Evolutionary conservation across 2,888 invertebrate species (phyloP), one percentile per base, ranked within the genome.

Genomic region (Ennomos erosarius): DNA sequence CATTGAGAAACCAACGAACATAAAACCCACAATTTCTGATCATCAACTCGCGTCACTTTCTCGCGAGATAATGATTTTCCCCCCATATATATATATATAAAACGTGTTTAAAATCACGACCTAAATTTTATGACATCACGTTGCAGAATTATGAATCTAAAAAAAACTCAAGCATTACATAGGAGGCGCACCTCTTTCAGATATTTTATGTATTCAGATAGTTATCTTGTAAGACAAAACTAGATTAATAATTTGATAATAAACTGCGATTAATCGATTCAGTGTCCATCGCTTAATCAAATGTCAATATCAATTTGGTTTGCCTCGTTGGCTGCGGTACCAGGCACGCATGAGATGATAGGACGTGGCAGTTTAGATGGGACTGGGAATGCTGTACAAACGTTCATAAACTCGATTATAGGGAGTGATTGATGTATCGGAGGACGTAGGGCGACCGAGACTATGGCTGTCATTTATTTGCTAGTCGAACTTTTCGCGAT

Each of bases 361-460:
- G 59, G 53, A 59, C 64, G 63, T 59, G 49, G 64, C 64, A 64
- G 64, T 48, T 65, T 59, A 64, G 66, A 61, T 60, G 56, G 59
- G 57, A 62, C 67, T 74, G 70, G 73, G 70, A 66, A 67, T 55
- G 60, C 63, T 74, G 73, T 76, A 77, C 76, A 74, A 78, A 76
- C 75, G 80, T 76, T 84, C 71, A 82, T 84, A 83, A 82, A 87
- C 84, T 85, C 81, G 82, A 87, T 87, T 84, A n/a, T n/a, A 87
- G 81, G 76, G 79, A 74, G 74, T 87, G 87, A 88, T 87, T 86
- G 82, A 84, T 80, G 76, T 68, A 71, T 71, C 61, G 68, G 66
- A 72, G 65, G 67, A 62, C 64, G 68, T 68, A 62, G 66, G 66
- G 3, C 26, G 26, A 26, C 5, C 65, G 59, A 62, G 60, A 48